Evolutionary conservation across 2,888 invertebrate genomes (phyloP).

Genomic region (Lithosia quadra): DNA sequence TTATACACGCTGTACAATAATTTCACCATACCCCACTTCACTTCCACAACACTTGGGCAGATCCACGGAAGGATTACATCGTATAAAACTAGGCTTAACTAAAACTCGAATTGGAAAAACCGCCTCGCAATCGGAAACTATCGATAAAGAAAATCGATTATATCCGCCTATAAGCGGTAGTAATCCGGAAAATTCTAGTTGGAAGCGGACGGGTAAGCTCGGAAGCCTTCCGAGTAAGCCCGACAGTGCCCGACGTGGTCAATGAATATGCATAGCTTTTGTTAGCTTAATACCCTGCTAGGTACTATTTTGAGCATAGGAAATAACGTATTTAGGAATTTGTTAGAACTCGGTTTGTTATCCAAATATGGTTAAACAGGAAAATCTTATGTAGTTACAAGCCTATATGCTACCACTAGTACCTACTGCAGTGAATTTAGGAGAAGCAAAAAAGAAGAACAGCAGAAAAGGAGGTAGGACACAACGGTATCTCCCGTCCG

Average conservation of each 20-base stretch:
- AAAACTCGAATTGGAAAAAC: slow-evolving; percentile 39
- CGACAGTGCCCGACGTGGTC: slow-evolving; percentile 37
- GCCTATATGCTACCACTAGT: too few species aligned
- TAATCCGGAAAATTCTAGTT: slow-evolving; percentile 53
- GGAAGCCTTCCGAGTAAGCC: slow-evolving; percentile 35
- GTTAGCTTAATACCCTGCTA: slow-evolving; percentile 50
- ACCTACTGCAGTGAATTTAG: too few species aligned
- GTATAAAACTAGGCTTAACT: slow-evolving; percentile 35
- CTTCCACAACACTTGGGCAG: neutral
- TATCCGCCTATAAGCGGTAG: slow-evolving; percentile 48
- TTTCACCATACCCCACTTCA: slow-evolving; percentile 1
- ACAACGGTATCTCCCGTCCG: too few species aligned
- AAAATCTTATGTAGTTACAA: too few species aligned
- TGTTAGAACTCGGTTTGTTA: slow-evolving; percentile 15
- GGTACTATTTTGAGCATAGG: slow-evolving; percentile 41
- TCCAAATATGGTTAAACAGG: neutral
- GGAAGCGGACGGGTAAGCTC: slow-evolving; percentile 39
- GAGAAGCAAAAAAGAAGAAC: too few species aligned
- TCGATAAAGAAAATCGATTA: slow-evolving; percentile 54
- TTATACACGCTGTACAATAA: neutral
- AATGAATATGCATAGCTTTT: slow-evolving; percentile 56
- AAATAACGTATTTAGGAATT: slow-evolving; percentile 22
- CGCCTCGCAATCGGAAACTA: slow-evolving; percentile 44
- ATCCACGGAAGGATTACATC: slow-evolving; percentile 9
- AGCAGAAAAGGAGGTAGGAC: too few species aligned